These are phyloP conservation scores for Anguilla anguilla DNA, from an alignment of 2,797 vertebrate species.

Conservation along the genomic window DNA sequence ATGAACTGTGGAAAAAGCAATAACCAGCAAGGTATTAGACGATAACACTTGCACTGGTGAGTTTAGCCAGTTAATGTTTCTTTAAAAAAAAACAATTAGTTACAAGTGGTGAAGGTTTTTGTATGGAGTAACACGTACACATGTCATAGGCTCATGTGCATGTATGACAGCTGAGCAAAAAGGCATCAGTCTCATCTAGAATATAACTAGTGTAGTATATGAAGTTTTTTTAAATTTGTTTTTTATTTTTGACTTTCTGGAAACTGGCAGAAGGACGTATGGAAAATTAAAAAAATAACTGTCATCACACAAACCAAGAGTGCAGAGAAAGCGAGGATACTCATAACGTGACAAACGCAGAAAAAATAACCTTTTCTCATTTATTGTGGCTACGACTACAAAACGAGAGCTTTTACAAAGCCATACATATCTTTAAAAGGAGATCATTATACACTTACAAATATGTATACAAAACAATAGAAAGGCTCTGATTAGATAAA, in stretches of 20 bases:
- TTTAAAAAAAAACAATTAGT: not conserved
- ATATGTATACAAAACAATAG: conserved; percentile 23
- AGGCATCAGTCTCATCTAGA: not conserved
- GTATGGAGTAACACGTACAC: not conserved
- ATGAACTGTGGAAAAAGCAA: not conserved
- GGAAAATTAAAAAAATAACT: not conserved
- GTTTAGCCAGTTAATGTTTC: not conserved
- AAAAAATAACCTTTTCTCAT: conserved; percentile 7
- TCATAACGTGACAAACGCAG: not conserved
- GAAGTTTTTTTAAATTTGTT: no score
- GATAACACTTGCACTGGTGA: not conserved
- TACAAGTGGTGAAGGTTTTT: not conserved
- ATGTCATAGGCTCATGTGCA: not conserved
- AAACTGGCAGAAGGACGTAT: not conserved
- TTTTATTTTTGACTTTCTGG: not conserved
- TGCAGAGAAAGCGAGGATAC: not conserved
- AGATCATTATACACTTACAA: conserved; percentile 33
- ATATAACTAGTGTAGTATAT: not conserved
- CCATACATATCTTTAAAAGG: conserved; percentile 30
- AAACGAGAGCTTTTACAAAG: conserved; percentile 34
- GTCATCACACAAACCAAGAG: not conserved
- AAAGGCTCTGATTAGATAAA: conserved; percentile 21
- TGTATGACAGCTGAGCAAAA: not conserved
- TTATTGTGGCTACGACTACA: not conserved
- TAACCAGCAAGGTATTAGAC: not conserved